Base-by-base conservation (phyloP, 2,888 invertebrate species). In the Allygus modestus region DNA sequence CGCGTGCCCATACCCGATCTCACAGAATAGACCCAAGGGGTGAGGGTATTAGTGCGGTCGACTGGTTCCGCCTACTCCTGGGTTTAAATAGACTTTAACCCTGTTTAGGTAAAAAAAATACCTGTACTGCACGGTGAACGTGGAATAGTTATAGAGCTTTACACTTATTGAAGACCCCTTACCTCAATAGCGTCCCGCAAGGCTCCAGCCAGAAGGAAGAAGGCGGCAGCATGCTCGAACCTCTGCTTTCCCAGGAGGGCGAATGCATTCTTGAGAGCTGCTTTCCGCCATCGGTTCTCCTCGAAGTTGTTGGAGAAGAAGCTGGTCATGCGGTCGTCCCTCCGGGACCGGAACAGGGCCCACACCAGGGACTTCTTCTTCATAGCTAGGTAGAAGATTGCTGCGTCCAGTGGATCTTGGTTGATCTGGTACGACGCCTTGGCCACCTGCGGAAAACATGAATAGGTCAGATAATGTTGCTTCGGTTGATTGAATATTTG, bases 171-270 rank as follows among this genome's bases (percentile, higher is more conserved):
- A n/a, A n/a, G n/a, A n/a, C n/a, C n/a, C 31, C 75, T 46, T 90
- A 97, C 97, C 93, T 99, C 98, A 83, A 99, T 93, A 4, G 99
- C 99, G 91, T 99, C 99, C 88, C 97, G 95, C 41, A 99, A 91
- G 43, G 97, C 96, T 28, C 98, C 98, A 28, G 98, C 99, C 5
- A 99, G 92, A 82, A 99, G 92, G 91, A 99, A 99, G 92, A 99
- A 99, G 0, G 99, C 99, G 0, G 99, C 99, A 0, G 99, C 99
- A 89, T 99, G 99, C 86, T 97, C 97, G 90, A 99, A 99, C 79
- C 99, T 89, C 84, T 88, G 87, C 58, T 88, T 91, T 1, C 99
- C 97, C 54, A 99, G 93, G 61, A 99, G 91, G 0, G 97, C 98
- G 90, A 98, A 99, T 0, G 99, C 99, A 90, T 99, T 99, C 91